Percentiles rank a stretch among this genome's conserved stretches.
phyloP scores from a whole-genome alignment of 2,113 vertebrate species.

The Camelus bactrianus region DNA sequence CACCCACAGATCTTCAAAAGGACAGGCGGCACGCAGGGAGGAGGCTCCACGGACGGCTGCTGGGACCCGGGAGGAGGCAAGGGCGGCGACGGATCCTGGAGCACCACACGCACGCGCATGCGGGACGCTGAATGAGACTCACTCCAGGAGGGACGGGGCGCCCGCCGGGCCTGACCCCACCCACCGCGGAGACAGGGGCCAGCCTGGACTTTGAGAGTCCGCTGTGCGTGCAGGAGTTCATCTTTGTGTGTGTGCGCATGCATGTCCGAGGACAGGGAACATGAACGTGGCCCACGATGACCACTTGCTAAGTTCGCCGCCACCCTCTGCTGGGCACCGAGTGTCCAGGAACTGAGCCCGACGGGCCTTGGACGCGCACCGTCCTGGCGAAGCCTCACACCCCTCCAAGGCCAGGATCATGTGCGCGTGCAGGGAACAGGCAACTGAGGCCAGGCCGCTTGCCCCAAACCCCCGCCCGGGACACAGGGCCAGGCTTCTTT shows the following conservation, averaged over 20 bases:
- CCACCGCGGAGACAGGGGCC: rapidly evolving
- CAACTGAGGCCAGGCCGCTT: rapidly evolving
- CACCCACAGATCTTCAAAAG: not conserved
- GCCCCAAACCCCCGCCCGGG: rapidly evolving
- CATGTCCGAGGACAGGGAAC: rapidly evolving
- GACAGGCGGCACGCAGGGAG: not conserved
- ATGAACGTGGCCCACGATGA: rapidly evolving
- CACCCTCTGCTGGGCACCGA: rapidly evolving
- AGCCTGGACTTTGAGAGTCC: rapidly evolving
- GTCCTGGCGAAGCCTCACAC: rapidly evolving
- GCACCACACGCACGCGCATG: rapidly evolving
- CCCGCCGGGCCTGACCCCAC: rapidly evolving
- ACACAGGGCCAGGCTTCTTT: rapidly evolving
- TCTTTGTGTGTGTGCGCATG: rapidly evolving
- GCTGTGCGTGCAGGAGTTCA: rapidly evolving
- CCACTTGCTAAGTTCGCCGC: not conserved
- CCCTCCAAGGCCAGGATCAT: rapidly evolving
- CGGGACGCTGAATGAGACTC: too few relatives aligned
- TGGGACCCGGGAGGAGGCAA: not conserved
- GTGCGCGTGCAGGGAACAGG: rapidly evolving
- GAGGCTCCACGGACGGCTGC: rapidly evolving
- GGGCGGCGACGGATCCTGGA: rapidly evolving
- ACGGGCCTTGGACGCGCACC: rapidly evolving
- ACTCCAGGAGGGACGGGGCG: rapidly evolving
- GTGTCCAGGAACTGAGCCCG: not conserved